These are phyloP conservation scores for Ochropleura leucogaster DNA, from an alignment of 2,888 invertebrate species.

Conservation along the genomic window DNA sequence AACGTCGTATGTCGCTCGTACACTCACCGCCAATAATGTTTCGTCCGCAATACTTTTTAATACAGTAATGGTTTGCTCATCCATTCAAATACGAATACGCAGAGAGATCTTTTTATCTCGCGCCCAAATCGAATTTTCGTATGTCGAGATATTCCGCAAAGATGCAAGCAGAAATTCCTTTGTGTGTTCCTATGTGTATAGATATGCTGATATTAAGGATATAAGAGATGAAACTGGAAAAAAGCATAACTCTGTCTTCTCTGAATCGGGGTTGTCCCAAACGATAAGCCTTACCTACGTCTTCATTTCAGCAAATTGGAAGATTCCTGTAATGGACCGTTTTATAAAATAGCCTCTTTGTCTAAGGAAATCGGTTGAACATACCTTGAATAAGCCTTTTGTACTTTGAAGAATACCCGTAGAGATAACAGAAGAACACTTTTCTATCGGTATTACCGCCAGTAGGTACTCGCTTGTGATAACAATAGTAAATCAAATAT, in stretches of 20 bases:
- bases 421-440: constrained; percentile 47
- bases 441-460: constrained; percentile 24
- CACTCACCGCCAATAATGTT: constrained; percentile 62
- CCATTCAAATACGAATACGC: constrained; percentile 67
- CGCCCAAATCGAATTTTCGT: constrained; percentile 78
- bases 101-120: constrained; percentile 73
- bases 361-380: constrained; percentile 56
- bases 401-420: constrained; percentile 41
- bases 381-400: constrained; percentile 55
- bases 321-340: constrained; percentile 60
- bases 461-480: constrained; percentile 11
- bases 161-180: constrained; percentile 79
- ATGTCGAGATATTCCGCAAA: constrained; percentile 77
- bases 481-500: constrained; percentile 25
- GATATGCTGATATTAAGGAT: constrained; percentile 80
- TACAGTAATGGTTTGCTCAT: constrained; percentile 75
- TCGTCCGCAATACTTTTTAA: constrained; percentile 72
- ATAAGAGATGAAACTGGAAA: constrained; percentile 69
- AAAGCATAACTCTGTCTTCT: constrained; percentile 64
- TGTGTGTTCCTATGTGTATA: constrained; percentile 71
- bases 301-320: constrained; percentile 62
- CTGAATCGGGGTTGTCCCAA: constrained; percentile 42
- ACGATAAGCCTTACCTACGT: constrained; percentile 60
- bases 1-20: constrained; percentile 23
- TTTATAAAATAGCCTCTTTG: constrained; percentile 61